Base-by-base conservation (phyloP, 2,113 vertebrate genomes). In the Thermophis baileyi region DNA sequence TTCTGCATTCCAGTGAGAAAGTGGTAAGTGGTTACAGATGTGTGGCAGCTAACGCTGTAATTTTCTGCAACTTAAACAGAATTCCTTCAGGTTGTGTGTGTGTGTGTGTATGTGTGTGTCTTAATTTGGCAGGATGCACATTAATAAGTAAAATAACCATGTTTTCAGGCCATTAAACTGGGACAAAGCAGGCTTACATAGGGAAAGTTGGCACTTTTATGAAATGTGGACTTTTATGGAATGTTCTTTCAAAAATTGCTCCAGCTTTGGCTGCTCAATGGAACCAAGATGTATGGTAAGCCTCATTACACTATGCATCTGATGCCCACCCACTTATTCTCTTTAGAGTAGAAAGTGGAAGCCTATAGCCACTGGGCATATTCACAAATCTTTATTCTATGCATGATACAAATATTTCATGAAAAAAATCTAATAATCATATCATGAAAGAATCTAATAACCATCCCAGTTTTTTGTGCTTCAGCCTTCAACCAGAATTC, bases 1-100 rank as follows among this genome's bases (percentile, higher is more conserved):
- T 99, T 95, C 98, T 99, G 95, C 97, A 96, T 89, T 99, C 99
- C 6, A 98, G 97, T 92, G 99, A 99, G 97, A 99, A 99, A 97
- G 98, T 99, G 97, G 99, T 99, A 50, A 98, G 98, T 94, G 91
- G 4, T 92, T 49, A 40, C 89, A 69, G 53, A 27, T 54, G 12
- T 88, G 74, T 63, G 10, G 20, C 22, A 46, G 44, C 6, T 81
- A 35, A 25, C 1, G 30, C 11, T 30, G 9, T n/a, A 49, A 50
- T 60, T 18, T 90, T 30, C 24, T 63, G 55, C 74, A 81, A 81
- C 7, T 44, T 81, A 81, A 74, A 18, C 63, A 35, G n/a, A 74
- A 74, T 16, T 74, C 30, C 30, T n/a, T 74, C 63, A 69, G 30
- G 30, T n/a, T 51, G 3, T 16, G 3, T 51, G 12, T 35, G 2